Evolutionary conservation across 2,888 invertebrate genomes (phyloP).

Genomic region (Leucophenga maculata): DNA sequence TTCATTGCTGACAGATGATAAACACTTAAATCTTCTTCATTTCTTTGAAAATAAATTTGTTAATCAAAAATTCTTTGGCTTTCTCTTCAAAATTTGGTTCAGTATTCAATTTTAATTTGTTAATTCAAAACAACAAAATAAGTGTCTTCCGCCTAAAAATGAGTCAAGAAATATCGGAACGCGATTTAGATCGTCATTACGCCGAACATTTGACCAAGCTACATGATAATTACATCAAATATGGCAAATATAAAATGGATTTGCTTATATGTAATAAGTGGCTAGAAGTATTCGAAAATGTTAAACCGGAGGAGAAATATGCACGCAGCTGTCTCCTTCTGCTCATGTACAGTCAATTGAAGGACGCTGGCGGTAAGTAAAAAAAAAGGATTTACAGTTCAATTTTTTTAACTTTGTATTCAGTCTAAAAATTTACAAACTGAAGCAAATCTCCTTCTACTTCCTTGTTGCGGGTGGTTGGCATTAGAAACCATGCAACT

Average conservation of each 20-base stretch:
- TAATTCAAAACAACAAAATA: background rate
- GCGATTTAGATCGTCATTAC: constrained; percentile 48
- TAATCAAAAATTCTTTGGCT: no score
- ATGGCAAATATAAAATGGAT: constrained; percentile 16
- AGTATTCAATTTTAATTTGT: constrained; percentile 11
- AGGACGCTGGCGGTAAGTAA: constrained; percentile 31
- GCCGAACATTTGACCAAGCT: constrained; percentile 39
- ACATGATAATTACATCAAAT: background rate
- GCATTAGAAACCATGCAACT: no score
- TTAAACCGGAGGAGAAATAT: constrained; percentile 36
- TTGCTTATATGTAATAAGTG: constrained; percentile 35
- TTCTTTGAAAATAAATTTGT: no score
- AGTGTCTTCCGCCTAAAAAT: constrained; percentile 31
- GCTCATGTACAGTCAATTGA: constrained; percentile 46
- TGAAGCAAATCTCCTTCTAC: no score
- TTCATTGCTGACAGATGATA: no score
- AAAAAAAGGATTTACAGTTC: no score
- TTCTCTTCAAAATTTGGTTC: no score
- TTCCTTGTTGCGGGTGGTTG: no score
- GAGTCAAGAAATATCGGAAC: constrained; percentile 38
- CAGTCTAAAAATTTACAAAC: no score
- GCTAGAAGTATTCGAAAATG: constrained; percentile 40
- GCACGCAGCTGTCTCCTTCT: constrained; percentile 53
- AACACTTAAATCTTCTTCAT: no score
- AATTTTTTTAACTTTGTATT: no score